Percentiles rank a stretch among this genome's conserved stretches.
Evolutionary conservation across 1,140 invertebrate species (phyloP).

Genomic region (Nasonia vitripennis): DNA sequence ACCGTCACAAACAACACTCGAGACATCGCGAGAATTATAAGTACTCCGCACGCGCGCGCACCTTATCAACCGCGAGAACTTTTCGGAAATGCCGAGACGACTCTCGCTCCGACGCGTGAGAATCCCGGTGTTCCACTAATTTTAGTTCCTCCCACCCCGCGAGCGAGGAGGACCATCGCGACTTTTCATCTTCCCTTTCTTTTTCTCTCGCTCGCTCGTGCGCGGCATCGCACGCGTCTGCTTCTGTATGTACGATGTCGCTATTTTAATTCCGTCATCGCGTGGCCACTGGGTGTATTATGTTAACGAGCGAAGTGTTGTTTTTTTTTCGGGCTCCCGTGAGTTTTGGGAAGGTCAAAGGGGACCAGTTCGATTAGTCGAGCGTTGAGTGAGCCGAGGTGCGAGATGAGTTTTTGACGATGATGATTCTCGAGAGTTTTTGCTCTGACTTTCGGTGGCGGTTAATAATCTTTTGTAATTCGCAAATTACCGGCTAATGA

Average conservation of each 20-base stretch:
- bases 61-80: constrained; percentile 60
- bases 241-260: background rate
- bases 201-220: constrained; percentile 6
- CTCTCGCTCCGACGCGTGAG: constrained; percentile 38
- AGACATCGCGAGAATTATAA: constrained; percentile 26
- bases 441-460: too few species aligned
- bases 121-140: constrained; percentile 60
- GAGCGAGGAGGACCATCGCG: constrained; percentile 20
- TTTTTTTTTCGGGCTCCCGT: background rate
- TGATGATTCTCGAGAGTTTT: too few species aligned
- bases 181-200: constrained; percentile 22
- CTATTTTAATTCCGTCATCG: constrained; percentile 63
- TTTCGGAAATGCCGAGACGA: constrained; percentile 59
- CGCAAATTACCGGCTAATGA: too few species aligned
- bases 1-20: constrained; percentile 13
- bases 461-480: too few species aligned
- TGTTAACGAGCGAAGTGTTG: background rate
- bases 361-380: background rate
- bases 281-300: background rate
- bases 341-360: background rate
- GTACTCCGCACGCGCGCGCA: constrained; percentile 28
- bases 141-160: constrained; percentile 65
- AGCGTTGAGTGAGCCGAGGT: too few species aligned
- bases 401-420: too few species aligned
- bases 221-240: background rate